Evolutionary conservation across 2,888 invertebrate genomes (phyloP).

Genomic region (Lacanobia oleracea): DNA sequence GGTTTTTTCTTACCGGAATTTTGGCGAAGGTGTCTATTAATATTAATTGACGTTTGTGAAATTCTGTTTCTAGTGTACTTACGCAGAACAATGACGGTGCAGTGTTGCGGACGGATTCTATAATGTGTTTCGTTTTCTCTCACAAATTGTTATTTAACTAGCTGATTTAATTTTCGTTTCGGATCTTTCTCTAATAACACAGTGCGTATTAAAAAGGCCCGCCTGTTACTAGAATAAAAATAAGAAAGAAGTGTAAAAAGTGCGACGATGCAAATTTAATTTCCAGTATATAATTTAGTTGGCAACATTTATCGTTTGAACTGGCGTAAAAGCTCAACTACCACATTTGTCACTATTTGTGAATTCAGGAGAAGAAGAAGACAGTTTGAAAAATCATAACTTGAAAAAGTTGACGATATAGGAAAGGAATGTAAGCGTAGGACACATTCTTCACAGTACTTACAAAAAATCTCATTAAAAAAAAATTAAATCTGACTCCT

Average conservation of each 20-base stretch:
- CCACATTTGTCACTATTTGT: not conserved
- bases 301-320: not conserved
- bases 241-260: not conserved
- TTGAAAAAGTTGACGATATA: not conserved
- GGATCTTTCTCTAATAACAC: slow-evolving; percentile 45
- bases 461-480: too few relatives aligned
- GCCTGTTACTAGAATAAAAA: not conserved
- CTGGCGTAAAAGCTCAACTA: not conserved
- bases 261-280: too few relatives aligned
- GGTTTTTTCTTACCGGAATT: slow-evolving; percentile 72
- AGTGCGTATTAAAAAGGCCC: not conserved
- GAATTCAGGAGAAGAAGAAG: not conserved
- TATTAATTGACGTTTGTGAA: slow-evolving; percentile 83
- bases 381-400: not conserved
- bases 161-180: slow-evolving; percentile 43
- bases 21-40: slow-evolving; percentile 81
- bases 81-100: slow-evolving; percentile 83
- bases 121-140: slow-evolving; percentile 73
- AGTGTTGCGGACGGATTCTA: slow-evolving; percentile 72
- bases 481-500: too few relatives aligned
- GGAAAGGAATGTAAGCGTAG: not conserved
- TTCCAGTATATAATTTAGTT: not conserved
- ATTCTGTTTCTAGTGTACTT: slow-evolving; percentile 72
- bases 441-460: not conserved
- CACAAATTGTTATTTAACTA: slow-evolving; percentile 67